Evolutionary conservation across 35 echinoderm and acorn worm species (phyloP), one percentile per base, ranked within the genome.

Genomic region (Apostichopus japonicus): DNA sequence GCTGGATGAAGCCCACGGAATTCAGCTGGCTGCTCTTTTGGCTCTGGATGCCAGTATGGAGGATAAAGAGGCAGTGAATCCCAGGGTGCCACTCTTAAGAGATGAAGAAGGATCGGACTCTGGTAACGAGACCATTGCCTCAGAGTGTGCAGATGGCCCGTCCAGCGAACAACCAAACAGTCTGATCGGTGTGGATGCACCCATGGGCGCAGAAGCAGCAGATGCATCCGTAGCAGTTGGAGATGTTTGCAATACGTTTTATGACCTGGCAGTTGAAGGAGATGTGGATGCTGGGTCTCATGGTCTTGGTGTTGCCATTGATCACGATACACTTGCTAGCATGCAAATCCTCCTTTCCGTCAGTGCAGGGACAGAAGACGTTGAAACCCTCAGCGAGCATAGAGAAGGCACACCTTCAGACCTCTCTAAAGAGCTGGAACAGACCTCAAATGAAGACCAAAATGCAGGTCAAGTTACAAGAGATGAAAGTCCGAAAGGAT

Each of bases 121-220:
- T 16, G 97, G 97, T 5, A 99, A 99, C 82, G 97, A 99, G 83
- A 99, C 97, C 9, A 96, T 99, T 33, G 94, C 97, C 23, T 99
- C 97, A 57, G 97, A 99, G 87, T 94, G 84, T 78, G 95, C n/a
- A 75, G 97, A 99, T 23, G 94, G 86, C 54, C 80, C 72, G 9
- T 84, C 79, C 24, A 86, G 83, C 22, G 95, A 96, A 58, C 53
- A 22, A 19, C 81, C 21, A 57, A 19, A 65, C 78, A 59, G 10
- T 17, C 79, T 57, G 59, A 19, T n/a, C 78, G 25, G 10, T 17
- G 57, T 57, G 59, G 78, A 86, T 77, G 53, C 21, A 76, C 23
- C 27, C 24, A 23, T 23, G 19, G 77, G 65, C 86, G 79, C 7
- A 56, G 79, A 82, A 24, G 79, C 23, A 75, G n/a, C 71, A 19